Evolutionary conservation across 2,888 invertebrate genomes (phyloP).

Genomic region (Thecocarcelia acutangulata): DNA sequence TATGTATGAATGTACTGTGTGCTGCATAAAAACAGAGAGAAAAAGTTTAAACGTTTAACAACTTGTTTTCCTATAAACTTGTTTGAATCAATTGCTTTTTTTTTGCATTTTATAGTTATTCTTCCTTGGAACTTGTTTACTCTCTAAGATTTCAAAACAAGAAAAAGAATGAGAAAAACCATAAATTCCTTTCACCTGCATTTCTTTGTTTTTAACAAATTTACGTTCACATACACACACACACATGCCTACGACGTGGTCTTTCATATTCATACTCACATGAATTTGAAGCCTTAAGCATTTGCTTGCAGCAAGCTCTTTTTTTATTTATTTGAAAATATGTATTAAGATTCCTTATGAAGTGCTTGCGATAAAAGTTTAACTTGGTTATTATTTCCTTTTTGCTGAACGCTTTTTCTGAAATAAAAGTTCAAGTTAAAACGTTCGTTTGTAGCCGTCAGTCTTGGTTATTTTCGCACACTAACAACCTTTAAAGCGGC

Average conservation of each 20-base stretch:
- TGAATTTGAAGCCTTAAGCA: neutral
- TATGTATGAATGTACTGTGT: neutral
- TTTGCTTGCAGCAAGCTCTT: neutral
- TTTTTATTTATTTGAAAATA: neutral
- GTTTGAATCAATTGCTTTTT: constrained; percentile 58
- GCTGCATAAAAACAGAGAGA: neutral
- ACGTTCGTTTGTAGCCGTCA: constrained; percentile 22
- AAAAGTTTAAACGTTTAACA: constrained; percentile 30
- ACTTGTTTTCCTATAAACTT: constrained; percentile 60
- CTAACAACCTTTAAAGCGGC: neutral
- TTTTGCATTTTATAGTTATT: constrained; percentile 21
- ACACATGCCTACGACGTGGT: neutral
- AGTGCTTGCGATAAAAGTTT: constrained; percentile 43
- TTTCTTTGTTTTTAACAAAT: constrained; percentile 1
- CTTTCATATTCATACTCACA: neutral
- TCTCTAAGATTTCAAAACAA: neutral
- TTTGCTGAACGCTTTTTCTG: neutral
- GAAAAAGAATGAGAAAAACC: neutral
- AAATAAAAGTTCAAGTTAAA: constrained; percentile 43
- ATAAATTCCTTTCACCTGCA: constrained; percentile 51
- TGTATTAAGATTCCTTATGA: constrained; percentile 44
- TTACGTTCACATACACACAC: neutral
- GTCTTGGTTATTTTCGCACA: constrained; percentile 35
- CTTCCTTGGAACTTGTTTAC: constrained; percentile 7
- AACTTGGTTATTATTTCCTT: neutral